Conservation (phyloP, 2,113 vertebrate species). For the Pteronura brasiliensis region DNA sequence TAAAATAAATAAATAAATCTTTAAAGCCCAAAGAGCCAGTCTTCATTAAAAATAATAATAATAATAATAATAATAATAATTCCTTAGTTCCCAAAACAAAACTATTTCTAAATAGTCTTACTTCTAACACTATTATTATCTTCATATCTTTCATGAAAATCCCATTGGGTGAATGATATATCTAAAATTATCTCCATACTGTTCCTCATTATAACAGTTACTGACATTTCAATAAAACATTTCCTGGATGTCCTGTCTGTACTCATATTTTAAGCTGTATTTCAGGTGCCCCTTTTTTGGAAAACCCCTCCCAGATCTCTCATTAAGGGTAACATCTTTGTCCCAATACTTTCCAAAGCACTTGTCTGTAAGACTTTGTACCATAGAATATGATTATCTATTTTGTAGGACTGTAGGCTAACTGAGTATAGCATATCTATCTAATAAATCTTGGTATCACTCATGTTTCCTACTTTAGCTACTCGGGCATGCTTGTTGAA, state of each 20-base stretch:
- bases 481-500: background rate
- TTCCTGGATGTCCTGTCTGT: background rate
- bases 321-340: background rate
- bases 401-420: background rate
- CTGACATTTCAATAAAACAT: constrained; percentile 3
- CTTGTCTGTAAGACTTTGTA: background rate
- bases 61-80: background rate
- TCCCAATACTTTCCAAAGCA: background rate
- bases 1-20: background rate
- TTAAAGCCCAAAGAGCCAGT: background rate
- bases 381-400: background rate
- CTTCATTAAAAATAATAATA: background rate
- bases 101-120: background rate
- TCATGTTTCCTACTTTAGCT: background rate
- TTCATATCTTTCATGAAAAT: background rate
- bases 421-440: background rate
- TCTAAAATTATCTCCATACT: background rate
- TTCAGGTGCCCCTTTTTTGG: background rate
- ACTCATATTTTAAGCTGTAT: background rate
- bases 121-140: background rate
- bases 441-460: background rate
- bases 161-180: background rate
- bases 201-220: background rate
- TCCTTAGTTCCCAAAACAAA: background rate
- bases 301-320: background rate